phyloP scores from a whole-genome alignment of 2,888 invertebrate genomes.

The Cactoblastis cactorum region DNA sequence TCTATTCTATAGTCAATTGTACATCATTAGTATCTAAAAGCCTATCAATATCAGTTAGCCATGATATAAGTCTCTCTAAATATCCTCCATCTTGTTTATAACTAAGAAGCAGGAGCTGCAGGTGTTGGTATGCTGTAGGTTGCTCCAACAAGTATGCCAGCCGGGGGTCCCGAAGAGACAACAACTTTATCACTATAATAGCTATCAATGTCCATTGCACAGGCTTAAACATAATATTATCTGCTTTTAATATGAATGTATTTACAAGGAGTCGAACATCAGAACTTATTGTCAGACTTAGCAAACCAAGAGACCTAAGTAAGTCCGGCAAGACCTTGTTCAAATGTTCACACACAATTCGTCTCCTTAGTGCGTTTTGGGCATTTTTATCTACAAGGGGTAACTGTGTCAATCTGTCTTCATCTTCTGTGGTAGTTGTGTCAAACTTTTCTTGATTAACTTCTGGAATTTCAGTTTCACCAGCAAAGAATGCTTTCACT shows the following conservation, averaged over 20 bases:
- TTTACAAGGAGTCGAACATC: slow-evolving; percentile 77
- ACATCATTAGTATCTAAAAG: slow-evolving; percentile 58
- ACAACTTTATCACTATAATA: slow-evolving; percentile 83
- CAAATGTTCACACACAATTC: slow-evolving; percentile 84
- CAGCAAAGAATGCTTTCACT: slow-evolving; percentile 82
- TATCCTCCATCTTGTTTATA: slow-evolving; percentile 74
- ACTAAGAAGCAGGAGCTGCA: slow-evolving; percentile 69
- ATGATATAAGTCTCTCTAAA: slow-evolving; percentile 65
- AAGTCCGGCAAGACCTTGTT: slow-evolving; percentile 82
- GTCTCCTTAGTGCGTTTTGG: slow-evolving; percentile 82
- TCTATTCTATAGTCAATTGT: slow-evolving; percentile 49
- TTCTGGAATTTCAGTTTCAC: slow-evolving; percentile 66
- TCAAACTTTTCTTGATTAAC: slow-evolving; percentile 32
- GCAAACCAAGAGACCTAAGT: slow-evolving; percentile 67
- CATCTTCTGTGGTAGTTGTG: slow-evolving; percentile 33
- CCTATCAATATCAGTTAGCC: slow-evolving; percentile 74
- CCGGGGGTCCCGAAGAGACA: slow-evolving; percentile 55
- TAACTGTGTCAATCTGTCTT: slow-evolving; percentile 63
- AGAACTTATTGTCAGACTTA: slow-evolving; percentile 53
- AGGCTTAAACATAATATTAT: slow-evolving; percentile 86
- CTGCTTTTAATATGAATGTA: slow-evolving; percentile 83
- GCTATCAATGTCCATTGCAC: slow-evolving; percentile 85
- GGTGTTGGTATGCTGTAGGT: slow-evolving; percentile 54
- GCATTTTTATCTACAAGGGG: slow-evolving; percentile 84
- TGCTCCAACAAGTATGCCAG: slow-evolving; percentile 49